Evolutionary conservation across 2,888 invertebrate genomes (phyloP), one percentile per base, ranked within the genome.

Genomic region (Drosophila meridiana): DNA sequence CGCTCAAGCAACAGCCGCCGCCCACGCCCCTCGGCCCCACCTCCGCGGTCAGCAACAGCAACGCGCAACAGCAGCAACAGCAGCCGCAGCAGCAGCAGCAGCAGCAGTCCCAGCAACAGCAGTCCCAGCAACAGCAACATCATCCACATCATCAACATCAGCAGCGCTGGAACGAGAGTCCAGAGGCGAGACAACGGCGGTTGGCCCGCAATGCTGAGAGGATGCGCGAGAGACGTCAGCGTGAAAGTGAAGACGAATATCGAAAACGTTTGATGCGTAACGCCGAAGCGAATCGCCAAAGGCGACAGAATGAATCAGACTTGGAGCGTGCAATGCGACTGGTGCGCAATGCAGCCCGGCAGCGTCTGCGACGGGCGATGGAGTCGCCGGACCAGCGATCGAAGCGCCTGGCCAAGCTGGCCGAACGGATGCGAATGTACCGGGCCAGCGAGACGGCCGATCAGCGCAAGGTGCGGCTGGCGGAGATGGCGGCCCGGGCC

Each of bases 101-200:
- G 1, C 48, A 30, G 28, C 42, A 47, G 5, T 28, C 13, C 0
- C 48, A 30, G 4, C 52, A n/a, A 20, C 52, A 52, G 6, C 58
- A 50, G 5, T 62, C 62, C 34, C 74, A 68, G 63, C 90, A 58
- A 59, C 83, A 53, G 9, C 80, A 59, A 68, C 82, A 50, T 1
- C 86, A 58, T 55, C 87, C 59, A 2, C 89, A 63, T 69, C 85
- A 67, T 42, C 80, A 80, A 36, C 87, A 86, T 32, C 91, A 92
- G 67, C 93, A 93, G 73, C 90, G 93, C 53, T 93, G 93, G 93
- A 93, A 93, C 89, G 93, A 93, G 80, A 93, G 93, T 77, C 92
- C 93, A 34, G 93, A 93, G 78, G 93, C 93, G 40, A 84, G 93
- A 63, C 92, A 91, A 52, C 91, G 93, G 56, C 92, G 93, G 53